Evolutionary conservation across 2,888 invertebrate genomes (phyloP).

Genomic region (Tetragonula carbonaria): DNA sequence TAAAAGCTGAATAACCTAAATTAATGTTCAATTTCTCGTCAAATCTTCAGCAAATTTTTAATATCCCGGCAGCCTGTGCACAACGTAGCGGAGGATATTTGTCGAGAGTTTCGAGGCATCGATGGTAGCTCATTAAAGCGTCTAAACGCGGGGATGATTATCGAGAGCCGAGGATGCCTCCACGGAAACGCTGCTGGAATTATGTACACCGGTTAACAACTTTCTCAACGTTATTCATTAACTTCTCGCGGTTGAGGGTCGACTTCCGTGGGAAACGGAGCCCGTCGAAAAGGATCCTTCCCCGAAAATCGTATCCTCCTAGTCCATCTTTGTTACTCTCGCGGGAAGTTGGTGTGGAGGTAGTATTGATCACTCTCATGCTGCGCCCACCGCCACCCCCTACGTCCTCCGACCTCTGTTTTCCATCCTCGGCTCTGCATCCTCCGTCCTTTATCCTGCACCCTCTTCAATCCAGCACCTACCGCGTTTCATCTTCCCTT

Average conservation of each 20-base stretch:
- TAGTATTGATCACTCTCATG: conserved; percentile 83
- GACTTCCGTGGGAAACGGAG: background rate
- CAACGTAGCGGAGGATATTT: background rate
- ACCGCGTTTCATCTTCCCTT: conserved; percentile 24
- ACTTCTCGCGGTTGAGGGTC: background rate
- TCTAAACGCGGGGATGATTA: conserved; percentile 4
- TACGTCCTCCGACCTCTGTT: conserved; percentile 68
- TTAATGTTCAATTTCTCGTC: no score
- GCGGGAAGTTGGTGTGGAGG: conserved; percentile 77
- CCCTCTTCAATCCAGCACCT: conserved; percentile 42
- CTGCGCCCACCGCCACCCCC: conserved; percentile 76
- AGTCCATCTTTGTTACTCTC: conserved; percentile 77
- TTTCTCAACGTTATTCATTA: background rate
- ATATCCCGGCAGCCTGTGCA: background rate
- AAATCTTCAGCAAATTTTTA: no score
- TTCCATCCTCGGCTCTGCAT: conserved; percentile 69
- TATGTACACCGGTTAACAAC: no score
- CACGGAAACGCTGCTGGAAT: background rate
- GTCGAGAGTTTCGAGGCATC: background rate
- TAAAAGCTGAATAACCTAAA: no score
- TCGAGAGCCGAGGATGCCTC: background rate
- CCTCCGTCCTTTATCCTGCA: conserved; percentile 64
- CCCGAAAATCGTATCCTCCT: conserved; percentile 65
- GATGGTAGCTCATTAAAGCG: conserved; percentile 11
- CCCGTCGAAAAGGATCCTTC: conserved; percentile 33